These are phyloP conservation scores for Leucania comma DNA, from an alignment of 2,888 invertebrate genomes.

Conservation along the genomic window DNA sequence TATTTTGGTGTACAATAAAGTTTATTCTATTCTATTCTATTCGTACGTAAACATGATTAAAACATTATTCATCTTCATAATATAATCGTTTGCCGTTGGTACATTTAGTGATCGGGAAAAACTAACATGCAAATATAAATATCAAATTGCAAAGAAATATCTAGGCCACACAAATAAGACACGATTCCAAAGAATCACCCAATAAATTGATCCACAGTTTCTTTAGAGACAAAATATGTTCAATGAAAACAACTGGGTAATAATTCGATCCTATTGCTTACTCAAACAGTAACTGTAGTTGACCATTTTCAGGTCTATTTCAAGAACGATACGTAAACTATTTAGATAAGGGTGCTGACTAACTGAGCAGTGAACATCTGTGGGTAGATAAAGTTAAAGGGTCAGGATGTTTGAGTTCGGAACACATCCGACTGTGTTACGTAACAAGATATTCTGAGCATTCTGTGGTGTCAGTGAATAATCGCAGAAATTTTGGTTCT, in stretches of 20 bases:
- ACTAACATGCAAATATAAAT: too few species aligned
- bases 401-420: constrained; percentile 32
- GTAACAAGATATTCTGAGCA: constrained; percentile 5
- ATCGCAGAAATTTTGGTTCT: background rate
- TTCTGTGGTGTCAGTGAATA: constrained; percentile 3
- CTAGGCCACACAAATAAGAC: too few species aligned
- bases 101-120: too few species aligned
- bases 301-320: background rate
- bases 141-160: too few species aligned
- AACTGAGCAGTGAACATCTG: constrained; percentile 29
- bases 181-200: too few species aligned
- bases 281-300: constrained; percentile 1
- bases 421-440: constrained; percentile 11
- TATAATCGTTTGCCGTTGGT: too few species aligned
- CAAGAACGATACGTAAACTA: constrained; percentile 9
- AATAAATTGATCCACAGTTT: too few species aligned
- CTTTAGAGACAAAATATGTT: too few species aligned
- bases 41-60: too few species aligned
- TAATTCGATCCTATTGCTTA: background rate
- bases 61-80: too few species aligned
- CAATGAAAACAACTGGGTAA: background rate
- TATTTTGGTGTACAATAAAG: too few species aligned
- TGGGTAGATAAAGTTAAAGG: constrained; percentile 38
- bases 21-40: too few species aligned
- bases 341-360: constrained; percentile 31